Evolutionary conservation across 2,888 invertebrate genomes (phyloP).

Genomic region (Galerucella nymphaeae): DNA sequence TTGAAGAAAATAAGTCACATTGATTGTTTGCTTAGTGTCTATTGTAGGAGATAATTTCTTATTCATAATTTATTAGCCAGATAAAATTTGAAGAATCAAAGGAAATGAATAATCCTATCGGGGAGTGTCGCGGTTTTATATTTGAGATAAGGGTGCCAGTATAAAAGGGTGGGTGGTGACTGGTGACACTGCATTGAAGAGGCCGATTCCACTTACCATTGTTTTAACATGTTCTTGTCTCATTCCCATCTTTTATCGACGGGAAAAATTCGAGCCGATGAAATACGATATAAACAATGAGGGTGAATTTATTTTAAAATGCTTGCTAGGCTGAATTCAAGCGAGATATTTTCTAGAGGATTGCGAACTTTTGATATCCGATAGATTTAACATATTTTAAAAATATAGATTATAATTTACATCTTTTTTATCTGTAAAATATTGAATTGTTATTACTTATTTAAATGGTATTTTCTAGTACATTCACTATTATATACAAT

Average conservation of each 20-base stretch:
- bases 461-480: not conserved
- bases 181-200: constrained; percentile 51
- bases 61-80: constrained; percentile 41
- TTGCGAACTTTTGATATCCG: not conserved
- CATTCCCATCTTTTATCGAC: constrained; percentile 56
- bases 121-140: constrained; percentile 42
- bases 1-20: constrained; percentile 29
- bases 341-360: constrained; percentile 4
- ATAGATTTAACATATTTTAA: not conserved
- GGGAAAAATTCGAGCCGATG: constrained; percentile 55
- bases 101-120: constrained; percentile 45
- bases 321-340: constrained; percentile 43
- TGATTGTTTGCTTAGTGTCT: constrained; percentile 27
- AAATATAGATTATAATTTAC: no score
- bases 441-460: no score
- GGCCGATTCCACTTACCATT: constrained; percentile 57
- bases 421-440: no score
- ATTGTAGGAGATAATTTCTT: constrained; percentile 39
- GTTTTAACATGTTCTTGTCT: constrained; percentile 61
- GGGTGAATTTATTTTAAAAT: constrained; percentile 55
- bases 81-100: constrained; percentile 46
- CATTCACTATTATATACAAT: no score
- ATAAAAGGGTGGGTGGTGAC: constrained; percentile 46
- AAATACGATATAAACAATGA: constrained; percentile 55
- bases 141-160: constrained; percentile 56